phyloP scores from a whole-genome alignment of 2,888 invertebrate species.

The Pandemis cinnamomeana region DNA sequence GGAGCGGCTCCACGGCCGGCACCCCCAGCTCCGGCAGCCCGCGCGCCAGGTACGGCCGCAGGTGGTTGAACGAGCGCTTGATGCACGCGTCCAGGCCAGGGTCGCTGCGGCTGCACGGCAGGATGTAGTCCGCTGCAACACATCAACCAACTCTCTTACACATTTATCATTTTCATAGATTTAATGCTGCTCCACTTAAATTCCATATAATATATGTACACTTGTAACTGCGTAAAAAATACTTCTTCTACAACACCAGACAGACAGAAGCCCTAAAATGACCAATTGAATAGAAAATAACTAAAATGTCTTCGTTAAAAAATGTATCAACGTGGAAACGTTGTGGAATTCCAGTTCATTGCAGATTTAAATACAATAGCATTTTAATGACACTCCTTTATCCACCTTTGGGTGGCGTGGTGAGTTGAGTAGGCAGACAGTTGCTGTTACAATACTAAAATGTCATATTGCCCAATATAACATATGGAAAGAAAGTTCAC shows the following conservation, averaged over 20 bases:
- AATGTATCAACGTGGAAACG: neutral
- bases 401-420: neutral
- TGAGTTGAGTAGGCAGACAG: conserved; percentile 8
- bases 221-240: neutral
- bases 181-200: too few species aligned
- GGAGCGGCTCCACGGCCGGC: conserved; percentile 90
- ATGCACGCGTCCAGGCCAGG: conserved; percentile 88
- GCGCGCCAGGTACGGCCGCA: conserved; percentile 87
- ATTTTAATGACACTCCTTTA: conserved; percentile 4
- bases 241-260: neutral
- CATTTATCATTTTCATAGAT: neutral
- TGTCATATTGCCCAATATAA: conserved; percentile 25
- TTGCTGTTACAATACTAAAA: conserved; percentile 19
- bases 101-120: conserved; percentile 88
- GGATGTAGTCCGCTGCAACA: conserved; percentile 88
- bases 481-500: conserved; percentile 19
- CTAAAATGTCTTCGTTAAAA: neutral
- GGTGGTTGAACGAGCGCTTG: conserved; percentile 88
- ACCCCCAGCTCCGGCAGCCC: conserved; percentile 89
- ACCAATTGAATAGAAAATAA: neutral
- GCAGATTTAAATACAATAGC: conserved; percentile 30
- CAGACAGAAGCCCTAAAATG: neutral
- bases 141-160: neutral
- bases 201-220: too few species aligned
- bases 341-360: conserved; percentile 6